These are phyloP conservation scores for Sycophila sp. DNA, from an alignment of 1,140 invertebrate genomes.

Conservation along the genomic window DNA sequence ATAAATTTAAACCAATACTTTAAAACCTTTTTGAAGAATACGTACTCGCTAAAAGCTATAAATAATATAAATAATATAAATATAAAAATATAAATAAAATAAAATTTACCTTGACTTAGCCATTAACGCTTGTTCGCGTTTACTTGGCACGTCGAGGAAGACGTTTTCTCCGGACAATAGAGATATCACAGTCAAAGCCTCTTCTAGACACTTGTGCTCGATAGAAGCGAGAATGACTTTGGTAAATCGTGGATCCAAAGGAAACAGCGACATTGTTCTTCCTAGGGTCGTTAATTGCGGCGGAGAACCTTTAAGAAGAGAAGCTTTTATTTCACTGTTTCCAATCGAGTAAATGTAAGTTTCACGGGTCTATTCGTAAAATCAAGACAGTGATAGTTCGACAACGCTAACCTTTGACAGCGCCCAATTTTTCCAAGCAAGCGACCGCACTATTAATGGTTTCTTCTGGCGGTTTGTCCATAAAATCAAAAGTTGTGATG, in stretches of 20 bases:
- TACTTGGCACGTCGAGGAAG: constrained; percentile 64
- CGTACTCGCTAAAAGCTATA: no score
- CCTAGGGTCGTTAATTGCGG: constrained; percentile 82
- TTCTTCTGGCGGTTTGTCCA: constrained; percentile 85
- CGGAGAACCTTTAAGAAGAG: constrained; percentile 53
- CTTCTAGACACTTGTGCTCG: constrained; percentile 85
- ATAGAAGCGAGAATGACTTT: constrained; percentile 84
- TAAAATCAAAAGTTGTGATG: constrained; percentile 88
- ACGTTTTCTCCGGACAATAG: constrained; percentile 76
- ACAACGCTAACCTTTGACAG: constrained; percentile 68
- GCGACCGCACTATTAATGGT: constrained; percentile 75
- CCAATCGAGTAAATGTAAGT: no score
- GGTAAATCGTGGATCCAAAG: constrained; percentile 90
- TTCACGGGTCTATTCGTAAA: neutral
- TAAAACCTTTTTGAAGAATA: neutral
- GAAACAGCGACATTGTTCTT: constrained; percentile 88
- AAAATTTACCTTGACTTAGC: constrained; percentile 53
- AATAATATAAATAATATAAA: neutral
- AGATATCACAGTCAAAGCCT: constrained; percentile 79
- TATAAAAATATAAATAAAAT: neutral
- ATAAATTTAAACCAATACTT: neutral
- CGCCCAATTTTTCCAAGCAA: constrained; percentile 80
- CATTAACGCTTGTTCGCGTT: constrained; percentile 61
- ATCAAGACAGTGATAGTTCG: neutral
- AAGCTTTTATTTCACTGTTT: neutral